A percentile compares a stretch with the other conserved stretches of the same genome.
Conservation (phyloP, 1,140 invertebrate genomes). For the Drosophila ficusphila region DNA sequence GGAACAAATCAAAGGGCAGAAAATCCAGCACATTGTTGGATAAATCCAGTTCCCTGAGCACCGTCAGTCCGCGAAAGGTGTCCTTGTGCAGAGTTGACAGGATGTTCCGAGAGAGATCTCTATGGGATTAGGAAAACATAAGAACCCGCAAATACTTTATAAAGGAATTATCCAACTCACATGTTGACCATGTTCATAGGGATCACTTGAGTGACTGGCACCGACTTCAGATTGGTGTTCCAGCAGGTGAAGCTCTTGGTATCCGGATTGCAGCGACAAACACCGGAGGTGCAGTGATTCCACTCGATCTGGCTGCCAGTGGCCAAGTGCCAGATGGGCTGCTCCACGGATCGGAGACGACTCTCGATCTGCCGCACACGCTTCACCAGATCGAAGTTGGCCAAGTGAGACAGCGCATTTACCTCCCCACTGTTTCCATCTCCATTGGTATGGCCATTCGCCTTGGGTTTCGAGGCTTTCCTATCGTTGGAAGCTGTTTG, state of each 20-base stretch:
- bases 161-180: constrained; percentile 84
- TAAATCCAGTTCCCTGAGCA: constrained; percentile 90
- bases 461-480: neutral
- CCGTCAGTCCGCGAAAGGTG: constrained; percentile 88
- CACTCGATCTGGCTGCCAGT: constrained; percentile 87
- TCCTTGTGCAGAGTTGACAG: constrained; percentile 90
- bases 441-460: constrained; percentile 2
- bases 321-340: constrained; percentile 90
- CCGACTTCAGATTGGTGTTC: constrained; percentile 87
- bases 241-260: constrained; percentile 90
- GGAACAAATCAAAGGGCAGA: constrained; percentile 90
- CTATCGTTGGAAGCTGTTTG: neutral
- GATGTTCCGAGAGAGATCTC: constrained; percentile 90
- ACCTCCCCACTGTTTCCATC: constrained; percentile 27
- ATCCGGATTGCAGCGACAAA: constrained; percentile 87
- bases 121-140: constrained; percentile 61
- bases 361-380: constrained; percentile 86
- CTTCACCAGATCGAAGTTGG: constrained; percentile 59
- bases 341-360: constrained; percentile 89
- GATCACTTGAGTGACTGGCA: constrained; percentile 88
- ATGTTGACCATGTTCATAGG: constrained; percentile 89
- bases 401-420: constrained; percentile 42
- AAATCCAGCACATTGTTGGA: constrained; percentile 92
- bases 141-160: neutral
- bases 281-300: constrained; percentile 89